These are phyloP conservation scores for Chaenodraco wilsoni DNA, from an alignment of 2,797 vertebrate genomes.

Conservation along the genomic window DNA sequence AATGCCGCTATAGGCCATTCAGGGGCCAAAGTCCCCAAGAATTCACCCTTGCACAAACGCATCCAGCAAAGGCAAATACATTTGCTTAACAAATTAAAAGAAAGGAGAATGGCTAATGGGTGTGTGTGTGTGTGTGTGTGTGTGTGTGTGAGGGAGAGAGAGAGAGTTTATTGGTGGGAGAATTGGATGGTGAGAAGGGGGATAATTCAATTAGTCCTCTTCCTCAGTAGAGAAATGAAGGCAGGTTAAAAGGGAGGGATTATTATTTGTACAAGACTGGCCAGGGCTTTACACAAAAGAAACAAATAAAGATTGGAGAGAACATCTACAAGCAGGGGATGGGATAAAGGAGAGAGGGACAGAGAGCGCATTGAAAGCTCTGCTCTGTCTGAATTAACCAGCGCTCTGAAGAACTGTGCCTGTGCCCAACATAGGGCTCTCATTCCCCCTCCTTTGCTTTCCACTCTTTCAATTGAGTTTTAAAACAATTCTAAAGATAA, in stretches of 20 bases:
- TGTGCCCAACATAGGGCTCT: conserved; percentile 61
- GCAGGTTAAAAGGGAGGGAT: conserved; percentile 93
- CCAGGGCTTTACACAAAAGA: conserved; percentile 89
- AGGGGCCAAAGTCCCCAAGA: conserved; percentile 92
- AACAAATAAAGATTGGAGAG: conserved; percentile 91
- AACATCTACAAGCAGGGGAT: conserved; percentile 82
- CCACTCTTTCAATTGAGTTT: conserved; percentile 76
- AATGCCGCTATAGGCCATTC: conserved; percentile 96
- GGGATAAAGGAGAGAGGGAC: conserved; percentile 74
- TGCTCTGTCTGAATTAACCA: conserved; percentile 76
- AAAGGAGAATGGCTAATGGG: conserved; percentile 83
- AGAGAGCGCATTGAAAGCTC: conserved; percentile 75
- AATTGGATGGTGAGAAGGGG: conserved; percentile 82
- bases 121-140: conserved; percentile 59
- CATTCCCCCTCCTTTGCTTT: conserved; percentile 45
- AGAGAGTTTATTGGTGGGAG: conserved; percentile 81
- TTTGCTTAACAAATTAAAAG: conserved; percentile 99
- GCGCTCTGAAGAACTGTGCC: conserved; percentile 65
- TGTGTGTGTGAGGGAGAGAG: conserved; percentile 49
- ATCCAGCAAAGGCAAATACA: conserved; percentile 97
- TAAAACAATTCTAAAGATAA: conserved; percentile 84
- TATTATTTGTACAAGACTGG: conserved; percentile 93
- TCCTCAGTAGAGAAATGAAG: conserved; percentile 83
- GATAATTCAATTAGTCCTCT: conserved; percentile 98
- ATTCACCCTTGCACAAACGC: conserved; percentile 93